These are phyloP conservation scores for Phrynocephalus guinanensis DNA, from an alignment of 2,797 vertebrate species.

Conservation along the genomic window DNA sequence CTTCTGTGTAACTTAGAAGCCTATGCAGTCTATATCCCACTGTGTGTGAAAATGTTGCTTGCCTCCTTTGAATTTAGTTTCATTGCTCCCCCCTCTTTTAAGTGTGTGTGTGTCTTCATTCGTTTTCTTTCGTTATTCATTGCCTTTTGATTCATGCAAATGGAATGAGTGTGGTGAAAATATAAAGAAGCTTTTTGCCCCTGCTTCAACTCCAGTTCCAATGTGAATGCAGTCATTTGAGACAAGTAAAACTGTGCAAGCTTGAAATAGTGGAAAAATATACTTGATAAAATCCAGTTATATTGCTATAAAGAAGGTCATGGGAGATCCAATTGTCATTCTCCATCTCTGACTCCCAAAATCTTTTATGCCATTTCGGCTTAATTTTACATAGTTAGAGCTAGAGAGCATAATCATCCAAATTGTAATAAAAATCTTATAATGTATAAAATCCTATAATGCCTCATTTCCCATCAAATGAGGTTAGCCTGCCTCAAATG, in stretches of 20 bases:
- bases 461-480: slow-evolving; percentile 46
- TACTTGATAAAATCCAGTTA: slow-evolving; percentile 38
- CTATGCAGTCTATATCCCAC: too few relatives aligned
- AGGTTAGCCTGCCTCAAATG: slow-evolving; percentile 35
- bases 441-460: not conserved
- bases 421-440: slow-evolving; percentile 62
- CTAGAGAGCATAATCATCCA: slow-evolving; percentile 59
- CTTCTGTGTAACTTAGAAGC: not conserved
- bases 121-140: not conserved
- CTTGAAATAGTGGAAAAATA: slow-evolving; percentile 58
- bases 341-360: slow-evolving; percentile 55
- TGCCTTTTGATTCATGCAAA: slow-evolving; percentile 2
- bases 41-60: not conserved
- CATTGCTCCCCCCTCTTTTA: not conserved
- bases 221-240: slow-evolving; percentile 48
- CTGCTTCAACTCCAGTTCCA: slow-evolving; percentile 36
- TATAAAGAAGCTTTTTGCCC: slow-evolving; percentile 15
- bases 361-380: slow-evolving; percentile 54
- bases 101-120: not conserved
- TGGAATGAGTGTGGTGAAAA: slow-evolving; percentile 11
- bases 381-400: slow-evolving; percentile 70
- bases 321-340: slow-evolving; percentile 30
- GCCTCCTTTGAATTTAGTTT: not conserved
- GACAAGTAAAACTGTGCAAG: slow-evolving; percentile 33
- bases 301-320: slow-evolving; percentile 27